phyloP scores from a whole-genome alignment of 30 jellyfish, hydroid and myxozoan species.

The Pelagia noctiluca region DNA sequence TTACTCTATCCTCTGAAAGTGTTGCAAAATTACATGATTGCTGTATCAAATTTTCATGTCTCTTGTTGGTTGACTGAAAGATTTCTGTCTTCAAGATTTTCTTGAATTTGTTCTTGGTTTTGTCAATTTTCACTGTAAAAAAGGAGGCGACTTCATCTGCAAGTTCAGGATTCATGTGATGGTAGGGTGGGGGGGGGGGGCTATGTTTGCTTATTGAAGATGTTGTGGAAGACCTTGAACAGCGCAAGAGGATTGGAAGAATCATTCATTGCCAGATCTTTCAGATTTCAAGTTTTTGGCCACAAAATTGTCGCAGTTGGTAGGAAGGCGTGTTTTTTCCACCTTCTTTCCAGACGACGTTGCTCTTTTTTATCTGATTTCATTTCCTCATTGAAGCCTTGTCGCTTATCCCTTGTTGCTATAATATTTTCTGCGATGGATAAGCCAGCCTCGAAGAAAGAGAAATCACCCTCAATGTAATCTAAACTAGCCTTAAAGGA shows the following conservation, averaged over 20 bases:
- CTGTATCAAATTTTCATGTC: conserved; percentile 61
- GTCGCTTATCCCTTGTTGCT: conserved; percentile 18
- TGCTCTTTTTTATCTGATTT: conserved; percentile 17
- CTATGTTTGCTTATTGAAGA: conserved; percentile 21
- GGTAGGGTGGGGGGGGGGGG: not conserved
- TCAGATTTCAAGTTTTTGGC: conserved; percentile 9
- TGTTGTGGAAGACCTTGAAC: conserved; percentile 31
- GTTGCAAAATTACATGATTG: conserved; percentile 37
- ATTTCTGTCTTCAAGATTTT: conserved; percentile 11
- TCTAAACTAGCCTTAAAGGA: no score
- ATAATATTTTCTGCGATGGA: not conserved
- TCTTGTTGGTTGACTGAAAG: conserved; percentile 45
- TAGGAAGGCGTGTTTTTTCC: conserved; percentile 29
- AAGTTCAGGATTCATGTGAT: conserved; percentile 24
- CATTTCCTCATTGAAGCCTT: conserved; percentile 29
- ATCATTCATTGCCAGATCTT: conserved; percentile 26
- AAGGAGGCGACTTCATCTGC: conserved; percentile 18
- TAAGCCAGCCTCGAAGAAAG: no score
- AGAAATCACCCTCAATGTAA: no score
- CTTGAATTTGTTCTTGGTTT: conserved; percentile 3
- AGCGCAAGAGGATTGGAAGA: conserved; percentile 25
- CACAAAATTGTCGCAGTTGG: conserved; percentile 21
- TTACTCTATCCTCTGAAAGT: conserved; percentile 51
- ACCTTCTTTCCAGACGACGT: conserved; percentile 29
- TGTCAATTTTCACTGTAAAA: conserved; percentile 20